Evolutionary conservation across 2,113 vertebrate genomes (phyloP).

Genomic region (Gnathonemus longibarbis): DNA sequence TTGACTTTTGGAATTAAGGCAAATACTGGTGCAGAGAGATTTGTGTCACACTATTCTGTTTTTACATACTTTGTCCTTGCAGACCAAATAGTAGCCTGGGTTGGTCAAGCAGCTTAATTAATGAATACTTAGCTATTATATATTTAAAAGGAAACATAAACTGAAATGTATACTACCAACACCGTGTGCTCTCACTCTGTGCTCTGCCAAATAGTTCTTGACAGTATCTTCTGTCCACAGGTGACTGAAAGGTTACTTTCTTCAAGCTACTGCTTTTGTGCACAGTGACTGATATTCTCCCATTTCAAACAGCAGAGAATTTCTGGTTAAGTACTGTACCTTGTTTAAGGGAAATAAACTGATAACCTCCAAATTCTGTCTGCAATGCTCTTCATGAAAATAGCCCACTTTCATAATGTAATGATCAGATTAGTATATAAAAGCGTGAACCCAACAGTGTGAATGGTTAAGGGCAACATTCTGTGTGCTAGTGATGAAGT

Average conservation of each 20-base stretch:
- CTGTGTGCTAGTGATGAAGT: neutral
- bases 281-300: neutral
- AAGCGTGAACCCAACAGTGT: neutral
- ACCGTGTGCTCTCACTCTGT: constrained; percentile 34
- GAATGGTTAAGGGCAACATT: neutral
- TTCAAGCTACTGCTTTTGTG: neutral
- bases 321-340: neutral
- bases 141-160: constrained; percentile 26
- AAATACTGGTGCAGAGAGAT: neutral
- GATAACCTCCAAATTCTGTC: neutral
- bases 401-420: neutral
- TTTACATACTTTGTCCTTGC: constrained; percentile 12
- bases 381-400: neutral
- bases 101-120: constrained; percentile 34
- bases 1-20: neutral
- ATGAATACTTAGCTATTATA: constrained; percentile 37
- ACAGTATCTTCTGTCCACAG: constrained; percentile 43
- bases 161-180: constrained; percentile 39
- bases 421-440: neutral
- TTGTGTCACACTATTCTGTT: neutral
- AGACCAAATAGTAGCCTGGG: constrained; percentile 33
- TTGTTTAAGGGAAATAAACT: neutral
- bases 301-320: neutral
- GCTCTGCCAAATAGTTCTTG: constrained; percentile 47
- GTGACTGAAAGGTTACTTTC: neutral